Evolutionary conservation across 2,113 vertebrate species (phyloP).

Genomic region (Chloroceryle aenea): DNA sequence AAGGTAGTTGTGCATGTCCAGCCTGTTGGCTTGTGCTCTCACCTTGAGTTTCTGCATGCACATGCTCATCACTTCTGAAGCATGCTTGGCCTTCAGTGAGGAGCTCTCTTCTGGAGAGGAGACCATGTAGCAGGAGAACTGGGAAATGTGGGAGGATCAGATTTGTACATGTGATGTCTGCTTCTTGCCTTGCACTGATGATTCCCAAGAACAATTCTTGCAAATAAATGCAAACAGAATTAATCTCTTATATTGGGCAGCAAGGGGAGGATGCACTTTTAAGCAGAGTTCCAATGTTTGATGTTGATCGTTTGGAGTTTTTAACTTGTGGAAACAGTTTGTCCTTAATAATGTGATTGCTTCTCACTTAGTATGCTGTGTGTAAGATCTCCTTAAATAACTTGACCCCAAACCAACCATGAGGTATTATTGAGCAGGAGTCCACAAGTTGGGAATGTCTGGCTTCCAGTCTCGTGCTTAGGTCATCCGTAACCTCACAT

Average conservation of each 20-base stretch:
- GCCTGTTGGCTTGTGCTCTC: neutral
- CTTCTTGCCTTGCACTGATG: neutral
- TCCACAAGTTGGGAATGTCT: neutral
- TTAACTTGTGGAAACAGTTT: neutral
- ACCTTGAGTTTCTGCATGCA: neutral
- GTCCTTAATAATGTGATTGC: neutral
- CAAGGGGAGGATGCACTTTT: neutral
- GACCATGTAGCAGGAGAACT: neutral
- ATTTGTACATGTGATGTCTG: neutral
- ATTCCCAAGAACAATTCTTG: neutral
- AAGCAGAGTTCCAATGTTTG: fast-evolving
- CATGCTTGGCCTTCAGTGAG: neutral
- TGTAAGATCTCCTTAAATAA: neutral
- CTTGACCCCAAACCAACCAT: neutral
- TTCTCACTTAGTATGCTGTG: neutral
- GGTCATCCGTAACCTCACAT: neutral
- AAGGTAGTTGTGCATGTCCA: neutral
- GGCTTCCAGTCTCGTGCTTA: neutral
- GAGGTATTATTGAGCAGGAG: neutral
- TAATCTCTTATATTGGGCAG: neutral
- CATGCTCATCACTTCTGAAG: neutral
- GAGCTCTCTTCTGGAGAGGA: neutral
- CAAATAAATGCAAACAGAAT: neutral
- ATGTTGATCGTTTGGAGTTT: neutral
- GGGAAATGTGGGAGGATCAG: neutral